These are phyloP conservation scores for Tetanocera ferruginea DNA, from an alignment of 2,888 invertebrate species.

Conservation along the genomic window DNA sequence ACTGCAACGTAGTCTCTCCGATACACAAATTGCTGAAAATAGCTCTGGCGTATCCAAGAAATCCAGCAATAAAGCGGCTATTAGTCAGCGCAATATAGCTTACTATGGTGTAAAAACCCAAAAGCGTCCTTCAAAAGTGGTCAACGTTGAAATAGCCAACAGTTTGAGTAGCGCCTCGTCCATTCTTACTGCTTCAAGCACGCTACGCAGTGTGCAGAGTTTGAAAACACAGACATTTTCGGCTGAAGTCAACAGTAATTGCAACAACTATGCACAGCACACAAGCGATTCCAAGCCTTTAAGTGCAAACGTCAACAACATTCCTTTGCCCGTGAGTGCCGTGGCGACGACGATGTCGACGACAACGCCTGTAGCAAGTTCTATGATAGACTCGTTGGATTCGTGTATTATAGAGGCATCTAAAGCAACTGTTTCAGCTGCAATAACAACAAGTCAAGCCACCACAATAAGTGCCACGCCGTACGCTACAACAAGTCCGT, in stretches of 20 bases:
- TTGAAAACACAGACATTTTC: neutral
- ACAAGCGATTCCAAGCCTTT: neutral
- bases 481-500: neutral
- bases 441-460: neutral
- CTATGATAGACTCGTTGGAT: neutral
- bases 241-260: neutral
- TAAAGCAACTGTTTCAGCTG: neutral
- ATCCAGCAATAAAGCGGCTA: neutral
- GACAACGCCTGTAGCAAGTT: neutral
- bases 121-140: conserved; percentile 17
- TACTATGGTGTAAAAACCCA: conserved; percentile 31
- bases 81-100: conserved; percentile 28
- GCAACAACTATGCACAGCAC: neutral
- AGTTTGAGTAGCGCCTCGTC: conserved; percentile 30
- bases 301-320: conserved; percentile 8
- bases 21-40: conserved; percentile 48
- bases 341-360: too few relatives aligned
- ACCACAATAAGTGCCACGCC: neutral
- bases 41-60: neutral
- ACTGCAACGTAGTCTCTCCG: conserved; percentile 51
- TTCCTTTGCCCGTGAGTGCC: conserved; percentile 1
- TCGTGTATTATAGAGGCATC: neutral
- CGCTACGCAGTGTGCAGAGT: conserved; percentile 10
- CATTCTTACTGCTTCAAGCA: neutral
- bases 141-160: conserved; percentile 29